These are phyloP conservation scores for Platycnemis pennipes DNA, from an alignment of 2,888 invertebrate genomes.

Conservation along the genomic window DNA sequence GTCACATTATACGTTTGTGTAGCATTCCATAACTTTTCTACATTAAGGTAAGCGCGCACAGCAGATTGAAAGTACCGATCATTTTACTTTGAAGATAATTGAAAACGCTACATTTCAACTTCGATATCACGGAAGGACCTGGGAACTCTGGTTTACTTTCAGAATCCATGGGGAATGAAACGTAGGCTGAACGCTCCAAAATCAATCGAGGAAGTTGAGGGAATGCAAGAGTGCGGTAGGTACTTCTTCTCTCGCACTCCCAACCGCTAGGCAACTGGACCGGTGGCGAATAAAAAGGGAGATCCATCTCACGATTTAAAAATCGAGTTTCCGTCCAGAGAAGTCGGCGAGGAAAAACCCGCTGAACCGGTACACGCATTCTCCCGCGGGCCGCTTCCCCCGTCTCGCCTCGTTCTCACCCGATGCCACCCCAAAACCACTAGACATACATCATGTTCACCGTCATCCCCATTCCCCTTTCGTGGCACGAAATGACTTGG, in stretches of 20 bases:
- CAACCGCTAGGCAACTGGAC: neutral
- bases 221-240: too few species aligned
- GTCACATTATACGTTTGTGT: too few species aligned
- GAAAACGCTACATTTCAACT: neutral
- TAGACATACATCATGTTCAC: neutral
- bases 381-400: neutral
- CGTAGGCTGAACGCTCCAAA: neutral
- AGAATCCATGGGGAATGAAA: neutral
- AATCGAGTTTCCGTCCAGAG: neutral
- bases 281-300: neutral
- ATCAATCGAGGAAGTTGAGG: neutral
- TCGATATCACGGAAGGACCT: neutral
- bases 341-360: neutral
- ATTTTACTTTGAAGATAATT: neutral
- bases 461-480: neutral
- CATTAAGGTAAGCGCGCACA: too few species aligned
- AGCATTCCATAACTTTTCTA: too few species aligned
- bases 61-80: neutral
- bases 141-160: neutral
- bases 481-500: neutral
- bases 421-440: neutral
- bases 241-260: neutral
- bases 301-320: slow-evolving; percentile 29
- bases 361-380: neutral
- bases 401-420: neutral